phyloP scores from a whole-genome alignment of 2,113 vertebrate genomes.

The Paramormyrops kingsleyae region DNA sequence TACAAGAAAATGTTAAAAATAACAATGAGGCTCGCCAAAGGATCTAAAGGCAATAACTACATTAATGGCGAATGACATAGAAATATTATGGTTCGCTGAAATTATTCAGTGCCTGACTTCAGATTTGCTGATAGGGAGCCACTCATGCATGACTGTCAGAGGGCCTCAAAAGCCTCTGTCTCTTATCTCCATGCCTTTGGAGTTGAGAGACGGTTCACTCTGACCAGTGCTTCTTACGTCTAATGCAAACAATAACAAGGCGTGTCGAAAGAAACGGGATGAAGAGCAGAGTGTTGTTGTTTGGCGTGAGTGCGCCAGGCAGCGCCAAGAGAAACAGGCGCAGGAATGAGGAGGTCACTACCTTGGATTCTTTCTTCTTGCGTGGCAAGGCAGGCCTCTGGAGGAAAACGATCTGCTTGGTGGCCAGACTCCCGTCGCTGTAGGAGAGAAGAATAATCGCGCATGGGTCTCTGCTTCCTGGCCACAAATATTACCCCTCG shows the following conservation, averaged over 20 bases:
- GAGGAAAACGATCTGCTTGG: slow-evolving; percentile 96
- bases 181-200: background rate
- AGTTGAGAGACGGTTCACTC: background rate
- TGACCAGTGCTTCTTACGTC: background rate
- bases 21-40: background rate
- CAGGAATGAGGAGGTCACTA: slow-evolving; percentile 49
- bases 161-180: background rate
- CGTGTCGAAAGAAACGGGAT: background rate
- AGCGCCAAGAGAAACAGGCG: slow-evolving; percentile 23
- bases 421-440: slow-evolving; percentile 88
- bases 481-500: background rate
- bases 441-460: slow-evolving; percentile 33
- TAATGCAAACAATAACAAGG: slow-evolving; percentile 37
- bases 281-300: slow-evolving; percentile 20
- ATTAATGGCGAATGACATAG: background rate
- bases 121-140: background rate
- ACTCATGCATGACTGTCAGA: background rate
- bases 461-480: background rate
- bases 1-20: background rate
- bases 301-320: slow-evolving; percentile 24
- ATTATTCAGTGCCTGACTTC: background rate
- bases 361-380: slow-evolving; percentile 89
- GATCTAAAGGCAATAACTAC: background rate
- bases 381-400: slow-evolving; percentile 88
- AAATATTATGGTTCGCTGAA: background rate